These are phyloP conservation scores for Lysandra bellargus DNA, from an alignment of 2,888 invertebrate genomes.

Conservation along the genomic window DNA sequence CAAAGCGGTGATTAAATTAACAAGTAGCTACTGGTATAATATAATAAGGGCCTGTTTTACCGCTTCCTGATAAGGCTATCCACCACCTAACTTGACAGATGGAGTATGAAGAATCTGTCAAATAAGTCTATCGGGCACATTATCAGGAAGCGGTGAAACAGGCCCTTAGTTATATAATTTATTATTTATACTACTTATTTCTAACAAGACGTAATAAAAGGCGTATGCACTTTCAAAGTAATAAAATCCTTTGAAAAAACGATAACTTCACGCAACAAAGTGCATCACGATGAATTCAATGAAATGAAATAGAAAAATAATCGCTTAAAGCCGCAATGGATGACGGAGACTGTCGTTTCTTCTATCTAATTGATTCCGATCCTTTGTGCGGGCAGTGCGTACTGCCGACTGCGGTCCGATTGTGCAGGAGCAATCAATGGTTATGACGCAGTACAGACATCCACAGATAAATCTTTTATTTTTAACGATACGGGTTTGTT, in stretches of 20 bases:
- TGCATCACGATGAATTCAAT: neutral
- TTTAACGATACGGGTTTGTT: neutral
- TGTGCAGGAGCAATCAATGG: conserved; percentile 69
- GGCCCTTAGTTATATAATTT: too few species aligned
- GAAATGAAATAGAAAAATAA: conserved; percentile 34
- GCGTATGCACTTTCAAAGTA: neutral
- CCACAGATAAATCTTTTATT: conserved; percentile 32
- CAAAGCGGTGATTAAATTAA: neutral
- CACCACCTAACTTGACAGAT: too few species aligned
- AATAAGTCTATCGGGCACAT: too few species aligned
- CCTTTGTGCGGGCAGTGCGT: conserved; percentile 64
- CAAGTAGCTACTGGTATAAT: too few species aligned
- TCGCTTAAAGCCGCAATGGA: conserved; percentile 43
- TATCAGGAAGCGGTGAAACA: too few species aligned
- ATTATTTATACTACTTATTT: too few species aligned
- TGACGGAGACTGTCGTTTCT: conserved; percentile 68
- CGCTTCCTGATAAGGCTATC: too few species aligned
- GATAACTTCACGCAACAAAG: neutral
- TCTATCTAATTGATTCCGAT: conserved; percentile 70
- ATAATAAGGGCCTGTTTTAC: too few species aligned
- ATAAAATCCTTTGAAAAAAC: neutral
- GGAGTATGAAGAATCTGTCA: too few species aligned
- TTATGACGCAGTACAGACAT: conserved; percentile 53
- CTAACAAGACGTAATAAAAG: too few species aligned
- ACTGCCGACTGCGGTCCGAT: conserved; percentile 59